Conservation (phyloP, 1,140 invertebrate species). For the Pseudomyrmex sp. region DNA sequence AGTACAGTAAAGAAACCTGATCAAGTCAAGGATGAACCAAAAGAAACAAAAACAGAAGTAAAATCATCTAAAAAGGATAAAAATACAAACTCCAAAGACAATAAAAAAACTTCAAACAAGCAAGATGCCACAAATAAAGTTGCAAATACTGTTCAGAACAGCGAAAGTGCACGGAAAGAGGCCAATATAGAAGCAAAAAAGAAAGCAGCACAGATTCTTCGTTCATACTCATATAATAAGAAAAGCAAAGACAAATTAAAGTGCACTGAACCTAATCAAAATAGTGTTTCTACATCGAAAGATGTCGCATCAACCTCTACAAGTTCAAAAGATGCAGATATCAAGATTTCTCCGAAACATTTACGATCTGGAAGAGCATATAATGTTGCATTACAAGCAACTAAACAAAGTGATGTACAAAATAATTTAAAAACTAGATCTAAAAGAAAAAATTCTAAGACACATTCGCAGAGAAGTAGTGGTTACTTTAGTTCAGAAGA, state of each 20-base stretch:
- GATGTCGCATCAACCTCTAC: neutral
- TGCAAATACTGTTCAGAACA: constrained; percentile 72
- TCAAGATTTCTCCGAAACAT: constrained; percentile 30
- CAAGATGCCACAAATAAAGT: constrained; percentile 17
- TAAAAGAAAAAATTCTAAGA: constrained; percentile 35
- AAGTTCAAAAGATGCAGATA: constrained; percentile 16
- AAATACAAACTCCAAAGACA: constrained; percentile 57
- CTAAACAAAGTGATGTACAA: neutral
- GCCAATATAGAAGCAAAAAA: constrained; percentile 76
- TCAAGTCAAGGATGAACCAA: constrained; percentile 83
- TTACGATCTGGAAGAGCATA: constrained; percentile 51
- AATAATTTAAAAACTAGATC: constrained; percentile 6
- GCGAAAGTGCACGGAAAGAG: constrained; percentile 66
- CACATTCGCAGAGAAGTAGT: neutral
- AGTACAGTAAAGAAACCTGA: constrained; percentile 86
- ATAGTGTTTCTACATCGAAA: constrained; percentile 16
- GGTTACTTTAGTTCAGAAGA: neutral
- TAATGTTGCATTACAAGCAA: neutral
- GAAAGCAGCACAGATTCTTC: constrained; percentile 71
- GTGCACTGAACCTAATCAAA: neutral
- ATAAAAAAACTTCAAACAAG: no score
- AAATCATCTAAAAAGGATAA: constrained; percentile 62
- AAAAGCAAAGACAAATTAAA: constrained; percentile 38
- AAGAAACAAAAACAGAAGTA: constrained; percentile 84
- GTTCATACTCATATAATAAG: constrained; percentile 26